Evolutionary conservation across 2,888 invertebrate species (phyloP).

Genomic region (Asteroscopus sphinx): DNA sequence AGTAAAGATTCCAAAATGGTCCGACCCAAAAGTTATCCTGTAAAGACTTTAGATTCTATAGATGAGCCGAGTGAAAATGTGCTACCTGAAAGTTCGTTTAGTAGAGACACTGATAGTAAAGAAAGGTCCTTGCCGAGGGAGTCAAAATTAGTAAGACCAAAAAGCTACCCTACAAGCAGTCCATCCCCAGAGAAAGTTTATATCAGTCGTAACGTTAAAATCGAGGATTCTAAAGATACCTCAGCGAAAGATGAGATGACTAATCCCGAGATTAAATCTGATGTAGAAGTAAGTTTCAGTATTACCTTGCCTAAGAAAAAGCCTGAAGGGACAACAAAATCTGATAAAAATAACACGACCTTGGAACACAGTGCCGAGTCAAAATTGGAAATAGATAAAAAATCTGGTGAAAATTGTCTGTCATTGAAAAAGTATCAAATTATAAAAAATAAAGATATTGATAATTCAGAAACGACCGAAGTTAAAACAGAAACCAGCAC

Average conservation of each 20-base stretch:
- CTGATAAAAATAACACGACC: slow-evolving; percentile 60
- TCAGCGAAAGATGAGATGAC: slow-evolving; percentile 62
- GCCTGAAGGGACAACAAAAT: slow-evolving; percentile 60
- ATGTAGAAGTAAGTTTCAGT: slow-evolving; percentile 86
- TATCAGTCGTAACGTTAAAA: slow-evolving; percentile 69
- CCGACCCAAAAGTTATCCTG: slow-evolving; percentile 91
- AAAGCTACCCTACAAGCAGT: slow-evolving; percentile 90
- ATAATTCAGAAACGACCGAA: slow-evolving; percentile 62
- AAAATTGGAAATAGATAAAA: slow-evolving; percentile 59
- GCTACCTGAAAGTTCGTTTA: slow-evolving; percentile 61
- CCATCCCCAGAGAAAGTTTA: slow-evolving; percentile 83
- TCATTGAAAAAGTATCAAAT: slow-evolving; percentile 81
- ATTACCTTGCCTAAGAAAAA: slow-evolving; percentile 83
- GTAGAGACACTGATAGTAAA: slow-evolving; percentile 66
- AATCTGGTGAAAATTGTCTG: slow-evolving; percentile 63
- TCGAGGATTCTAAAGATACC: slow-evolving; percentile 67
- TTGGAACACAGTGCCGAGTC: slow-evolving; percentile 48
- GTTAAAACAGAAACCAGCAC: slow-evolving; percentile 68
- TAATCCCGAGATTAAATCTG: slow-evolving; percentile 69
- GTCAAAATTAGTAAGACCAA: slow-evolving; percentile 88
- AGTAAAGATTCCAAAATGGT: slow-evolving; percentile 83
- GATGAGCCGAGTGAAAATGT: slow-evolving; percentile 68
- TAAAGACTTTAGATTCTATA: slow-evolving; percentile 76
- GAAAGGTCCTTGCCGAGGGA: slow-evolving; percentile 72
- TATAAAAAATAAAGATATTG: slow-evolving; percentile 61